Evolutionary conservation across 92 coral and sea anemone species (phyloP).

Genomic region (Chrysogorgia sp.): DNA sequence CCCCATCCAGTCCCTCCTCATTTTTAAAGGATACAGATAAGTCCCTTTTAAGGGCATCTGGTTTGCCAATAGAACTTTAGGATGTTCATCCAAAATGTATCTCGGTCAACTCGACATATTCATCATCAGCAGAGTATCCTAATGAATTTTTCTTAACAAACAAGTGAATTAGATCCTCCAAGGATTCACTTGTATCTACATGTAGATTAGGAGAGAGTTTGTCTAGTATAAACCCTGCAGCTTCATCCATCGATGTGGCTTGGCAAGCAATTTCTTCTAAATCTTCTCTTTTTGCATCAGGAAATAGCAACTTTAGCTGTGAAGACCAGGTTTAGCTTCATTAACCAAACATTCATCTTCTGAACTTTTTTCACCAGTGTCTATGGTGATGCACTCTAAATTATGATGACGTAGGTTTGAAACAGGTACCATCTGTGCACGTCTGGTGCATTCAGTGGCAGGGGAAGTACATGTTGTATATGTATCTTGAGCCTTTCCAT

Average conservation of each 20-base stretch:
- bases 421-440: constrained; percentile 24
- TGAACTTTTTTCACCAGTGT: too few relatives aligned
- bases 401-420: constrained; percentile 42
- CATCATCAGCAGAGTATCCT: constrained; percentile 14
- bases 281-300: background rate
- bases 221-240: constrained; percentile 8
- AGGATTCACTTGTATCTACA: background rate
- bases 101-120: constrained; percentile 55
- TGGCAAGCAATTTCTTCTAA: background rate
- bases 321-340: constrained; percentile 4
- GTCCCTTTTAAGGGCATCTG: constrained; percentile 42
- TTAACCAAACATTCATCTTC: too few relatives aligned
- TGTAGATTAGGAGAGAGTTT: background rate
- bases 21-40: constrained; percentile 58
- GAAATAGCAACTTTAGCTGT: background rate
- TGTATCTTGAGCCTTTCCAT: constrained; percentile 12
- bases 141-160: constrained; percentile 14
- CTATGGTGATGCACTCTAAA: too few relatives aligned
- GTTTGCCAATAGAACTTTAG: constrained; percentile 47
- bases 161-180: constrained; percentile 10
- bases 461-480: constrained; percentile 33
- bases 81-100: constrained; percentile 57
- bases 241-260: constrained; percentile 2
- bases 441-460: constrained; percentile 41
- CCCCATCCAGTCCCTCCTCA: constrained; percentile 70